These are phyloP conservation scores for Cinclus cinclus DNA, from an alignment of 2,113 vertebrate genomes.

Conservation along the genomic window DNA sequence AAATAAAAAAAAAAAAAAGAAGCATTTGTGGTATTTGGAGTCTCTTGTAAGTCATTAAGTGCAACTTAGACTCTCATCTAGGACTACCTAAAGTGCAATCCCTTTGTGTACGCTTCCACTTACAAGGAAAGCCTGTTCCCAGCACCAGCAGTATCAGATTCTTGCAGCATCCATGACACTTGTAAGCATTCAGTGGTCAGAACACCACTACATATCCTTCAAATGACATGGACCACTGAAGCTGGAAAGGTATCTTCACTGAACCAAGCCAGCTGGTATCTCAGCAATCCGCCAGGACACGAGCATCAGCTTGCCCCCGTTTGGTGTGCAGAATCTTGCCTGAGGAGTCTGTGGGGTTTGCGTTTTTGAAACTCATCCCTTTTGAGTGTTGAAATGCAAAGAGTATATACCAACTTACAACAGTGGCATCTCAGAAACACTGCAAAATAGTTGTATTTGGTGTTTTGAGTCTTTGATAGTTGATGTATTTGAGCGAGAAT, in stretches of 20 bases:
- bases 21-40: background rate
- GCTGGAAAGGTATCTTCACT: conserved; percentile 70
- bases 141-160: conserved; percentile 69
- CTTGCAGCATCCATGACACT: conserved; percentile 76
- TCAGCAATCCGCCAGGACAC: conserved; percentile 67
- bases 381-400: conserved; percentile 29
- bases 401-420: background rate
- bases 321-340: background rate
- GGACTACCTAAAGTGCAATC: background rate
- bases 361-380: conserved; percentile 61
- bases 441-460: background rate
- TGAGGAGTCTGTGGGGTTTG: conserved; percentile 4
- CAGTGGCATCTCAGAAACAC: background rate
- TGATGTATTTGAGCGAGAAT: background rate
- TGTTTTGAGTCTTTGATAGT: background rate
- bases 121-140: conserved; percentile 31
- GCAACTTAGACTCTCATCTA: background rate
- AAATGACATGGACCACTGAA: conserved; percentile 80
- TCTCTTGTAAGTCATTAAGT: background rate
- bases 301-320: conserved; percentile 43
- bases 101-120: background rate
- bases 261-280: conserved; percentile 71
- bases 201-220: conserved; percentile 77
- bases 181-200: conserved; percentile 78
- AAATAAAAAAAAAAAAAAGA: background rate